Evolutionary conservation across 1,140 invertebrate genomes (phyloP).

Genomic region (Yoshiicerus persimilis): DNA sequence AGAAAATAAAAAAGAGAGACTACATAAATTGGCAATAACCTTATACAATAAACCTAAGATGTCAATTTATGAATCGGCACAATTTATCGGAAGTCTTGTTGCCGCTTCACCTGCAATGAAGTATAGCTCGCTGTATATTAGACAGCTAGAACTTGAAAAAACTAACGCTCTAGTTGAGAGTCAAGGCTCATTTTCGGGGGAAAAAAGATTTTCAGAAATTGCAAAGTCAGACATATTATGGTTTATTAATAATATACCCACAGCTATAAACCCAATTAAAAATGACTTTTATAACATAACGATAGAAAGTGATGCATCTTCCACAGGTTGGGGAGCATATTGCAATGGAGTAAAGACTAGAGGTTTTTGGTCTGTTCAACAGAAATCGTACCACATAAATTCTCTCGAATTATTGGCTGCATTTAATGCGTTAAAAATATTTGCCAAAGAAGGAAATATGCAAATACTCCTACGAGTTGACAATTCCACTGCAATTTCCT

Average conservation of each 20-base stretch:
- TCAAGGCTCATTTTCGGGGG: background rate
- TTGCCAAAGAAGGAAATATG: background rate
- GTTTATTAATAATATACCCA: background rate
- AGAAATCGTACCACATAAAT: background rate
- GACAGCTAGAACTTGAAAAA: background rate
- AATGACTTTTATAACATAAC: background rate
- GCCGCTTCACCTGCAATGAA: background rate
- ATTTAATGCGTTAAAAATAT: background rate
- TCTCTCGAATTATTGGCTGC: background rate
- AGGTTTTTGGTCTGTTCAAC: background rate
- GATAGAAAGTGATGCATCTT: background rate
- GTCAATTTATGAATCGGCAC: background rate
- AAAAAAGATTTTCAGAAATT: background rate
- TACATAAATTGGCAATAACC: no score
- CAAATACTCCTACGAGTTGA: constrained; percentile 11
- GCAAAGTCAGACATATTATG: background rate
- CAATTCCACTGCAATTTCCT: constrained; percentile 29
- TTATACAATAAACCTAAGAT: background rate
- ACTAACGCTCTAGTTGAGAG: background rate
- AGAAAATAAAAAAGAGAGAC: background rate
- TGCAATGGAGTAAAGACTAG: background rate
- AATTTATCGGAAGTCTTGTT: background rate
- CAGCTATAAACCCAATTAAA: background rate
- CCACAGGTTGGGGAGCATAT: background rate
- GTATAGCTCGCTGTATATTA: background rate